Evolutionary conservation across 2,113 vertebrate genomes (phyloP).

Genomic region (Trogon melanurus): DNA sequence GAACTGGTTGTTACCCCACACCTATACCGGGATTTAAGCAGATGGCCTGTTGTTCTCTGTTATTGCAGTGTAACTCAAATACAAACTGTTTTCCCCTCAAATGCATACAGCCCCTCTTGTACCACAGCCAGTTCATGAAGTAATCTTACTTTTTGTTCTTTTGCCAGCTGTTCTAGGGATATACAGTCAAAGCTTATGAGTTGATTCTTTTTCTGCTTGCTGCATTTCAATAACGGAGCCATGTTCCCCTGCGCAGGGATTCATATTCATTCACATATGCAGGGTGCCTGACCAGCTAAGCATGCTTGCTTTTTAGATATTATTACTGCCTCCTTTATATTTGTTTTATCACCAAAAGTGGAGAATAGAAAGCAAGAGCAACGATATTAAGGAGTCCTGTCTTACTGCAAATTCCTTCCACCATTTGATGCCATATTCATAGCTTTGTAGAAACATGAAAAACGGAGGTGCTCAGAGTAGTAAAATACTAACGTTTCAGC

Average conservation of each 20-base stretch:
- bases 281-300: background rate
- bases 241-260: background rate
- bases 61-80: background rate
- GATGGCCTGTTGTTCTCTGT: background rate
- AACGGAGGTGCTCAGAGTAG: background rate
- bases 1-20: background rate
- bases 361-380: background rate
- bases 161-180: background rate
- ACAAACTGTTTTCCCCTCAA: background rate
- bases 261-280: background rate
- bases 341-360: background rate
- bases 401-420: background rate
- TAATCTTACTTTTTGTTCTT: background rate
- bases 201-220: background rate
- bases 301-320: background rate
- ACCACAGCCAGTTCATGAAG: background rate
- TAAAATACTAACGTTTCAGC: background rate
- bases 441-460: background rate
- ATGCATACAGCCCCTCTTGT: background rate
- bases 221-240: background rate
- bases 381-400: background rate
- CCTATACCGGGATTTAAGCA: background rate
- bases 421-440: background rate
- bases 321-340: background rate
- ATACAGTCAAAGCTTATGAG: background rate